Evolutionary conservation across 2,888 invertebrate species (phyloP).

Genomic region (Onthophagus sagittarius): DNA sequence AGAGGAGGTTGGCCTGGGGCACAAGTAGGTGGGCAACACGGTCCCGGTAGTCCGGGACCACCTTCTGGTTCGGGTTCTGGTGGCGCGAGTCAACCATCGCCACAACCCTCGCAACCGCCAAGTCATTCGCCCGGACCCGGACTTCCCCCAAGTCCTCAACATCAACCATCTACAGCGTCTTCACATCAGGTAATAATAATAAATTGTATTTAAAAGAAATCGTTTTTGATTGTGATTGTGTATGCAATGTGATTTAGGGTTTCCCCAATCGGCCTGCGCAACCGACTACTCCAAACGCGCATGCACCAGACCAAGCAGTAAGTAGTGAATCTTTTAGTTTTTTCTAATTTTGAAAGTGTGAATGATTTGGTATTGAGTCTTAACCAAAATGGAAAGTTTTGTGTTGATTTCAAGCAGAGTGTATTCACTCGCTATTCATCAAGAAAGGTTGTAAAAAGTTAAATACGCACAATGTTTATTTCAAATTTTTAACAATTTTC

Average conservation of each 20-base stretch:
- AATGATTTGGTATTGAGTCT: too few relatives aligned
- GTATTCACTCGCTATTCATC: too few relatives aligned
- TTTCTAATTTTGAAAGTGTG: neutral
- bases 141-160: constrained; percentile 57
- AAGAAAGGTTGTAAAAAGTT: too few relatives aligned
- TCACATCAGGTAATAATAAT: constrained; percentile 38
- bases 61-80: constrained; percentile 37
- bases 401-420: too few relatives aligned
- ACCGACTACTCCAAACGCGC: constrained; percentile 73
- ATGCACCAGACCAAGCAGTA: constrained; percentile 71
- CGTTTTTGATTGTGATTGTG: neutral
- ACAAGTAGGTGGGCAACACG: constrained; percentile 42
- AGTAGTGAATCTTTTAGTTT: constrained; percentile 45
- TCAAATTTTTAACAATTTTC: too few relatives aligned
- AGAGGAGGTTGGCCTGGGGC: constrained; percentile 45
- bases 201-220: neutral
- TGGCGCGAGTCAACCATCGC: constrained; percentile 46
- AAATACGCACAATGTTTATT: too few relatives aligned
- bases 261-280: constrained; percentile 69
- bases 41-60: constrained; percentile 42
- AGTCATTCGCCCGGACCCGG: constrained; percentile 53
- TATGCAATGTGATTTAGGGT: constrained; percentile 48
- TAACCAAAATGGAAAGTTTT: too few relatives aligned
- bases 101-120: constrained; percentile 45
- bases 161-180: constrained; percentile 49